Evolutionary conservation across 2,888 invertebrate genomes (phyloP), one percentile per base, ranked within the genome.

Genomic region (Euspilapteryx auroguttella): DNA sequence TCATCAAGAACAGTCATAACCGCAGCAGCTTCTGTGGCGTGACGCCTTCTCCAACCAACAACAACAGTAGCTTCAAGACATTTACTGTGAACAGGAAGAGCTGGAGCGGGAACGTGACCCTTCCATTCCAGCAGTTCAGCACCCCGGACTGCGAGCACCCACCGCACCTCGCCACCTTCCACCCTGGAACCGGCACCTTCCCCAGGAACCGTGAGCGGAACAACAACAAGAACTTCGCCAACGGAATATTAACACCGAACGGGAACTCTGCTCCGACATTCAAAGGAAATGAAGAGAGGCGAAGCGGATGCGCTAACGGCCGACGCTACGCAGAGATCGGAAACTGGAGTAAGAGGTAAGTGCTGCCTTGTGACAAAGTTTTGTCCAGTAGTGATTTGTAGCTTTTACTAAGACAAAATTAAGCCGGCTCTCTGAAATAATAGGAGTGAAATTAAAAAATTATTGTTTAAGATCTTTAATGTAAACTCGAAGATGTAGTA

Each of bases 281-380:
- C 37, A 66, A 49, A 62, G 76, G 75, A 68, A 75, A 71, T 69
- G 75, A 77, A 61, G 58, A 69, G 52, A 66, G 75, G 42, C 69
- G 73, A 51, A 68, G 62, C 62, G 71, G 68, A 57, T 65, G 66
- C 44, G 49, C 63, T 36, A 73, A 73, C 57, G 78, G 79, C 45
- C 65, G 79, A 37, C 71, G 79, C 37, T 79, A 79, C 55, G 79
- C 79, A 28, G 79, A 79, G 58, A 79, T 79, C 50, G 79, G 79
- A 54, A 75, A 77, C 63, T 79, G 79, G 79, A 76, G 59, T 54
- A 75, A 75, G 61, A 75, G 75, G 75, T 75, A 43, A 65, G 71
- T n/a, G n/a, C n/a, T n/a, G n/a, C n/a, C n/a, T n/a, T n/a, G n/a
- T n/a, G n/a, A n/a, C n/a, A n/a, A n/a, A n/a, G n/a, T n/a, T n/a